Evolutionary conservation across 92 coral and sea anemone species (phyloP).

Genomic region (Bergia puertoricense): DNA sequence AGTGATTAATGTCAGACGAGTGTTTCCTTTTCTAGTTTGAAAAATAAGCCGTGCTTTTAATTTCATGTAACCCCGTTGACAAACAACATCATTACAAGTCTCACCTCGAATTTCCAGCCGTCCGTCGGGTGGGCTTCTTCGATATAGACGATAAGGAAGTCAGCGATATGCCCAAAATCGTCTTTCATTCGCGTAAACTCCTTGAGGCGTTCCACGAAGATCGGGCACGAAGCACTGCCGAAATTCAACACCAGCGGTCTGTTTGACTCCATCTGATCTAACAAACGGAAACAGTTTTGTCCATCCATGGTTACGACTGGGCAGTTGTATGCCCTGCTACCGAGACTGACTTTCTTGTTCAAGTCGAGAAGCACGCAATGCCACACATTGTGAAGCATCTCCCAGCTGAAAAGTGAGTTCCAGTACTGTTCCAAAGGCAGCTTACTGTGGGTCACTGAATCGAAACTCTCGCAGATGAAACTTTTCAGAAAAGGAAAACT

Average conservation of each 20-base stretch:
- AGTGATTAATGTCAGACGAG: neutral
- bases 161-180: slow-evolving; percentile 41
- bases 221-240: slow-evolving; percentile 59
- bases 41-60: neutral
- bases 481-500: slow-evolving; percentile 31
- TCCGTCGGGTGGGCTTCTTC: slow-evolving; percentile 62
- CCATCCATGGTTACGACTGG: slow-evolving; percentile 56
- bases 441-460: slow-evolving; percentile 28
- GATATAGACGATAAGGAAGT: slow-evolving; percentile 55
- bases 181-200: slow-evolving; percentile 39
- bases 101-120: slow-evolving; percentile 66
- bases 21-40: no score
- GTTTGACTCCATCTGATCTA: slow-evolving; percentile 45
- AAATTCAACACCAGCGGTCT: slow-evolving; percentile 51
- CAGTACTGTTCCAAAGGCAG: slow-evolving; percentile 46
- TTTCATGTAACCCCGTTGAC: neutral
- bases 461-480: slow-evolving; percentile 30
- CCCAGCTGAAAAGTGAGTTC: slow-evolving; percentile 58
- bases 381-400: slow-evolving; percentile 52
- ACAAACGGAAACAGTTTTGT: slow-evolving; percentile 44
- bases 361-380: slow-evolving; percentile 51
- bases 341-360: slow-evolving; percentile 40
- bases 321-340: slow-evolving; percentile 48
- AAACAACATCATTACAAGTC: neutral
- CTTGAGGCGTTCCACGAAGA: slow-evolving; percentile 44